A percentile compares a stretch with the other conserved stretches of the same genome.
Conservation (phyloP, 2,888 invertebrate species). For the Pollenia angustigena region DNA sequence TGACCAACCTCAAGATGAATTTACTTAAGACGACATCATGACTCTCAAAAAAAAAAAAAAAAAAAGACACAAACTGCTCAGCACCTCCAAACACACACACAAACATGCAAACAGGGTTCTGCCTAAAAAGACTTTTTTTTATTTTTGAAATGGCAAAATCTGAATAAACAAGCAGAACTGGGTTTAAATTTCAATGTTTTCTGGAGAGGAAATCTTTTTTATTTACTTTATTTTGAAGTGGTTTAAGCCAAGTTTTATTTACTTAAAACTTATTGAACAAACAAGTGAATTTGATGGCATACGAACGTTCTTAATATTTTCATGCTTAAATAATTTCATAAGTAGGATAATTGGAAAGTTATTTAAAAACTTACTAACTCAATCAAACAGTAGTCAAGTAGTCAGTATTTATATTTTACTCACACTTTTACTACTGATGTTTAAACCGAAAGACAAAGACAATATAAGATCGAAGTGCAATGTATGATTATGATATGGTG, state of each 20-base stretch:
- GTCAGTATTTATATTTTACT: too few species aligned
- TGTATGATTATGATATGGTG: too few species aligned
- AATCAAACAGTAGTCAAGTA: too few species aligned
- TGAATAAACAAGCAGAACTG: constrained; percentile 48
- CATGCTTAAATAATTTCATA: neutral
- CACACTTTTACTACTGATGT: too few species aligned
- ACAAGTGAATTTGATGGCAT: constrained; percentile 49
- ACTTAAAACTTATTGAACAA: constrained; percentile 62
- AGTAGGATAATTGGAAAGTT: constrained; percentile 32
- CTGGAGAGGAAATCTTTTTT: constrained; percentile 11
- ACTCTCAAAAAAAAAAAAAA: constrained; percentile 50
- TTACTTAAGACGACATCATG: constrained; percentile 74
- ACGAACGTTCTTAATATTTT: constrained; percentile 3
- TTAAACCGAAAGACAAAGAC: too few species aligned
- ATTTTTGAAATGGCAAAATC: neutral
- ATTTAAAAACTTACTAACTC: neutral
- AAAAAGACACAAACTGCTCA: constrained; percentile 54
- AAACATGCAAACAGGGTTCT: neutral
- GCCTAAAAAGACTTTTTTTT: too few species aligned
- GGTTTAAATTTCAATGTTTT: constrained; percentile 13
- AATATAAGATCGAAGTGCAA: too few species aligned
- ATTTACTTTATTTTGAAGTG: constrained; percentile 29
- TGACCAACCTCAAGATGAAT: constrained; percentile 81
- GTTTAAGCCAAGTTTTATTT: constrained; percentile 57
- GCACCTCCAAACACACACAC: constrained; percentile 22